Conservation (phyloP, 2,888 invertebrate genomes). For the Oscheius sp. region DNA sequence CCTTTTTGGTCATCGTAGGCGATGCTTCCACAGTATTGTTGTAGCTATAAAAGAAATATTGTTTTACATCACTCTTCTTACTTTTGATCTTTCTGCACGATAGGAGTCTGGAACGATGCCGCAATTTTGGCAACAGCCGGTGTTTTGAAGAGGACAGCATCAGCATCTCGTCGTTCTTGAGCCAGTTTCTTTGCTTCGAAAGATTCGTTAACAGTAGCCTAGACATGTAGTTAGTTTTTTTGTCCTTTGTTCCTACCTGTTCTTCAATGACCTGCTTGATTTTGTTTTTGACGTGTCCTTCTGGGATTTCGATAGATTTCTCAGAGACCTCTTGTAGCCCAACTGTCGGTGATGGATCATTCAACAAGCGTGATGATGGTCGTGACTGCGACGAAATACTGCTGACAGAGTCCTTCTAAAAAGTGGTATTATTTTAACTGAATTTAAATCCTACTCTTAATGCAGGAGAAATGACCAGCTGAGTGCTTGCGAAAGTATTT, state of each 20-base stretch:
- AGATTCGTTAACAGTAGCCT: constrained; percentile 24
- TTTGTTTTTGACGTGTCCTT: constrained; percentile 35
- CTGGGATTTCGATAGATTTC: constrained; percentile 18
- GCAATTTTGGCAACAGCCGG: constrained; percentile 37
- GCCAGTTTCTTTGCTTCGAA: constrained; percentile 29
- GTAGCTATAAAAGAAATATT: not conserved
- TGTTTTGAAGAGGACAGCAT: constrained; percentile 30
- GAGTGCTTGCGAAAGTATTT: constrained; percentile 5
- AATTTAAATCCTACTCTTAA: not conserved
- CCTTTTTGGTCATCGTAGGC: not conserved
- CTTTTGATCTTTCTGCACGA: constrained; percentile 12
- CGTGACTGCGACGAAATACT: constrained; percentile 10
- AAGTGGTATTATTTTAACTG: not conserved
- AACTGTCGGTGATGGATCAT: not conserved
- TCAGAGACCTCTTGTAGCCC: not conserved
- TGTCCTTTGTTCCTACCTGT: not conserved
- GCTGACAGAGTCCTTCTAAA: constrained; percentile 11
- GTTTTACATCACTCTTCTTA: not conserved
- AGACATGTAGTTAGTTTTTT: not conserved
- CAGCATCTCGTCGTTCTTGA: constrained; percentile 33
- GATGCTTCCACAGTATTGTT: constrained; percentile 24
- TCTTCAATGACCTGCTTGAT: constrained; percentile 37
- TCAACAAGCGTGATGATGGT: not conserved
- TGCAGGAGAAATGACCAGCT: not conserved
- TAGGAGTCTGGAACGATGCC: constrained; percentile 29